Evolutionary conservation across 1,140 invertebrate genomes (phyloP).

Genomic region (Ericerus pela): DNA sequence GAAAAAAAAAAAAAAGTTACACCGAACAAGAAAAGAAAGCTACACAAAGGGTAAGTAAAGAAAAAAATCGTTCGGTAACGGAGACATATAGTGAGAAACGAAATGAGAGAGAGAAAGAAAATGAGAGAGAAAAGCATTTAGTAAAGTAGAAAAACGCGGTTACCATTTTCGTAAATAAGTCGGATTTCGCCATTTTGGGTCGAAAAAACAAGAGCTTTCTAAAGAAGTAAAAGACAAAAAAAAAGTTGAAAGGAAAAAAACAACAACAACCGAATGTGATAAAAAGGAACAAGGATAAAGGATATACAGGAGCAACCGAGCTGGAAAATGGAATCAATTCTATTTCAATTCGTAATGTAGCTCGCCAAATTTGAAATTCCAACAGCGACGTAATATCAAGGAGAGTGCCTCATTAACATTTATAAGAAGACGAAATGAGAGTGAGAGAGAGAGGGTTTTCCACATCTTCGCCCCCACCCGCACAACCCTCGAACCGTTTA

Average conservation of each 20-base stretch:
- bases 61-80: too few relatives aligned
- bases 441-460: background rate
- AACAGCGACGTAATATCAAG: slow-evolving; percentile 11
- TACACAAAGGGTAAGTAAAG: too few relatives aligned
- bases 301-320: background rate
- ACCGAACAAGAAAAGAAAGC: too few relatives aligned
- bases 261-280: background rate
- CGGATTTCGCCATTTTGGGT: too few relatives aligned
- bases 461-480: background rate
- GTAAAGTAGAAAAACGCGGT: too few relatives aligned
- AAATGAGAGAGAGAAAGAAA: too few relatives aligned
- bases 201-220: background rate
- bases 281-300: background rate
- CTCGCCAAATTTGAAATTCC: slow-evolving; percentile 11
- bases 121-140: too few relatives aligned
- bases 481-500: too few relatives aligned
- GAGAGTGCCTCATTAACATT: slow-evolving; percentile 11
- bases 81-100: too few relatives aligned
- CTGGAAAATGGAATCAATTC: slow-evolving; percentile 11
- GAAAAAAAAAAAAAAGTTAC: too few relatives aligned
- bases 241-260: background rate
- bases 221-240: background rate
- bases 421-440: background rate
- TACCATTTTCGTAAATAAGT: too few relatives aligned
- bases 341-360: slow-evolving; percentile 12